Conservation (phyloP, 2,113 vertebrate species). For the Nasalis larvatus region DNA sequence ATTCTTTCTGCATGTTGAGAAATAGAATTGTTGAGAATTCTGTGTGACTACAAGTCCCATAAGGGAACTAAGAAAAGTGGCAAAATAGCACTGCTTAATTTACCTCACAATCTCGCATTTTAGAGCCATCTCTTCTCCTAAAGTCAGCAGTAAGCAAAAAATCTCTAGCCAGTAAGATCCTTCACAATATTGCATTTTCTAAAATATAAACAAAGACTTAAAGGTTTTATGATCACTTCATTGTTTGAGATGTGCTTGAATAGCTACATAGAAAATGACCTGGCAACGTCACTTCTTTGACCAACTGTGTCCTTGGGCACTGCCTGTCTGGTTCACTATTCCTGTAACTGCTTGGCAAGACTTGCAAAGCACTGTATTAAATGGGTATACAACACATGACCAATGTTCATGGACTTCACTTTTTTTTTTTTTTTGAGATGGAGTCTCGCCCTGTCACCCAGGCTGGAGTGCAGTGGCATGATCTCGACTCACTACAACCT, state of each 20-base stretch:
- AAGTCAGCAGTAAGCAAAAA: background rate
- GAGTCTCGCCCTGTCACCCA: too few relatives aligned
- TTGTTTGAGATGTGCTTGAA: background rate
- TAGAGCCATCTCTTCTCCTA: background rate
- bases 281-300: background rate
- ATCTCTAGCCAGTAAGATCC: background rate
- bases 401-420: background rate
- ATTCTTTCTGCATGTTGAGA: background rate
- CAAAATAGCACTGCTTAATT: background rate
- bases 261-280: background rate
- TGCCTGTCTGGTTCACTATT: background rate
- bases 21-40: background rate
- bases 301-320: background rate
- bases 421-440: too few relatives aligned
- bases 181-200: background rate
- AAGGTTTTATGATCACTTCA: background rate
- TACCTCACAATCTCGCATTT: background rate
- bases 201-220: background rate
- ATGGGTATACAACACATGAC: background rate
- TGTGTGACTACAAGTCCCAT: background rate
- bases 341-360: background rate
- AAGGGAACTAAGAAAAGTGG: background rate
- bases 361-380: background rate
- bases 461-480: too few relatives aligned
- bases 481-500: too few relatives aligned